These are phyloP conservation scores for Coryphaenoides rupestris DNA, from an alignment of 2,113 vertebrate species.

Conservation along the genomic window DNA sequence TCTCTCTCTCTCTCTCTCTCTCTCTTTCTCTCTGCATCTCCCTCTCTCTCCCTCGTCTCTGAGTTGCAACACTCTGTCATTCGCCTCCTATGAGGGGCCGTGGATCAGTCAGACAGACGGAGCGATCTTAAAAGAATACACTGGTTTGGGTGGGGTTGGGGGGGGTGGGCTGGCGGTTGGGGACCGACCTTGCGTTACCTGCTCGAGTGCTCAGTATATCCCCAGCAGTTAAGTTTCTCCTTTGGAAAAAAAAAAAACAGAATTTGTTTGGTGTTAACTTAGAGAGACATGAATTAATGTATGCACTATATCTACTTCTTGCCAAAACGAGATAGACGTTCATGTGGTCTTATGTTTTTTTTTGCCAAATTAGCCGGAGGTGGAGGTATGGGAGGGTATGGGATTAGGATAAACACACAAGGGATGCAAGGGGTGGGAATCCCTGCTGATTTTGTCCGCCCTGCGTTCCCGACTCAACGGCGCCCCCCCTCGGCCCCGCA, in stretches of 20 bases:
- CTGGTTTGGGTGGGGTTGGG: background rate
- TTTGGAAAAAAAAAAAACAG: conserved; percentile 38
- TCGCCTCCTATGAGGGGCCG: conserved; percentile 46
- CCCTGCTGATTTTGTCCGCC: conserved; percentile 47
- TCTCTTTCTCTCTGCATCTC: conserved; percentile 8
- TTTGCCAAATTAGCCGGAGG: conserved; percentile 70
- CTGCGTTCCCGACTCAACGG: background rate
- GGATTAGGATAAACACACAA: conserved; percentile 40
- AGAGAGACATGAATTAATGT: conserved; percentile 62
- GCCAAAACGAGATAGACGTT: conserved; percentile 82
- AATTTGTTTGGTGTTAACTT: conserved; percentile 61
- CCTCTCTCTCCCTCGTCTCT: conserved; percentile 33
- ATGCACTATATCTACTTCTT: conserved; percentile 79
- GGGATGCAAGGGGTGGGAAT: conserved; percentile 39
- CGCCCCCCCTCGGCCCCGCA: too few relatives aligned
- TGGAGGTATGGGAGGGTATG: conserved; percentile 39
- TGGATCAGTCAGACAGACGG: conserved; percentile 55
- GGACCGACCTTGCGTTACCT: too few relatives aligned
- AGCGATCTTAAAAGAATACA: conserved; percentile 57
- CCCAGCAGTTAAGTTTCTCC: too few relatives aligned
- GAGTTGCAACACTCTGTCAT: conserved; percentile 38
- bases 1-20: conserved; percentile 1
- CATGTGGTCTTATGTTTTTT: conserved; percentile 74
- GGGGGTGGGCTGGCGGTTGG: background rate
- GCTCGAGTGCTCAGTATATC: too few relatives aligned